phyloP scores from a whole-genome alignment of 2,888 invertebrate genomes.

The Mimas tiliae region DNA sequence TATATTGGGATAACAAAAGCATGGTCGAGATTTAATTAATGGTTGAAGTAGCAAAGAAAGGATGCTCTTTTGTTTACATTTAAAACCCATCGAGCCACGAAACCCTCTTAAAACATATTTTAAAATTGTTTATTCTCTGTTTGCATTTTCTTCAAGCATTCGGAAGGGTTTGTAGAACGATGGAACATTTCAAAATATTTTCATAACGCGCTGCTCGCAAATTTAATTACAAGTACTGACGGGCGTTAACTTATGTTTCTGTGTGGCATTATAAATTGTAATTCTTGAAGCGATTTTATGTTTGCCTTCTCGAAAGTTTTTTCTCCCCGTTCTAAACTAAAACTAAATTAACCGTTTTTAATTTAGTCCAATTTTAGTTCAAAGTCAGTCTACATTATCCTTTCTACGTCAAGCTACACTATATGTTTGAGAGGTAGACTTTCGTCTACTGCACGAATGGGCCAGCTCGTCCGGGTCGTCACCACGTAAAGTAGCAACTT shows the following conservation, averaged over 20 bases:
- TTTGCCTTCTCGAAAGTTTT: not conserved
- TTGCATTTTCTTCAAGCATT: slow-evolving; percentile 34
- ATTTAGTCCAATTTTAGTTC: too few relatives aligned
- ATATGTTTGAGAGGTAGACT: too few relatives aligned
- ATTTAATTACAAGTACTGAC: slow-evolving; percentile 52
- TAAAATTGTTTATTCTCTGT: slow-evolving; percentile 40
- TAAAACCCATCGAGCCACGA: slow-evolving; percentile 2
- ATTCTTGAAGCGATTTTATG: slow-evolving; percentile 37
- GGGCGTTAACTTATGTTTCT: slow-evolving; percentile 47
- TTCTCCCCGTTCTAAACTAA: too few relatives aligned
- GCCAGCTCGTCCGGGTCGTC: too few relatives aligned
- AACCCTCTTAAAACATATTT: slow-evolving; percentile 30
- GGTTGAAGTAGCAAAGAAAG: not conserved
- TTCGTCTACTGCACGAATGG: too few relatives aligned
- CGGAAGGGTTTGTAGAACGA: slow-evolving; percentile 34
- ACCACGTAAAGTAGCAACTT: too few relatives aligned
- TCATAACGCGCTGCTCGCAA: slow-evolving; percentile 45
- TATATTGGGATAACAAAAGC: not conserved
- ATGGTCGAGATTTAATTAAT: not conserved
- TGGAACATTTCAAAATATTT: slow-evolving; percentile 52
- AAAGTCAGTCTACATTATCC: too few relatives aligned
- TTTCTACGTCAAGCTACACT: too few relatives aligned
- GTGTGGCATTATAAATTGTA: slow-evolving; percentile 53
- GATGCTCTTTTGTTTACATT: slow-evolving; percentile 22
- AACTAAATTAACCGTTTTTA: too few relatives aligned